Conservation (phyloP, 2,888 invertebrate species). For the Perizoma affinitatum region DNA sequence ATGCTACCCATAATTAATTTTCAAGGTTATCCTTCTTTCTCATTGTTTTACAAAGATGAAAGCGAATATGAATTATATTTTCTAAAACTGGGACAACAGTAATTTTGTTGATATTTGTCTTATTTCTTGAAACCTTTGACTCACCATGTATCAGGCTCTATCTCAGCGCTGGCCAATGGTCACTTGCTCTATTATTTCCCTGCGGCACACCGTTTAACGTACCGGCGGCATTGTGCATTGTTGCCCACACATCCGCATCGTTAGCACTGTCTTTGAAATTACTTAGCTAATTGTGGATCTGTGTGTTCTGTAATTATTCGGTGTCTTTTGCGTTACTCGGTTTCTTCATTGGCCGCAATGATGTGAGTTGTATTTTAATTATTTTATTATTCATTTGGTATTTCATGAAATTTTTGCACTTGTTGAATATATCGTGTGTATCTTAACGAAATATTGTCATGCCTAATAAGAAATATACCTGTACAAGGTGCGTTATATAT, state of each 20-base stretch:
- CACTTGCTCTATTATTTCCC: constrained; percentile 35
- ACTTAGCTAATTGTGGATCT: constrained; percentile 19
- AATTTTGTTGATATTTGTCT: neutral
- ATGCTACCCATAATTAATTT: no score
- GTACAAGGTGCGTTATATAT: no score
- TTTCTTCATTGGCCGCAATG: constrained; percentile 23
- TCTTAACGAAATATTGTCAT: no score
- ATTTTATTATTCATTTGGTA: neutral
- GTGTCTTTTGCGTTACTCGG: constrained; percentile 12
- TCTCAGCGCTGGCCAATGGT: constrained; percentile 20
- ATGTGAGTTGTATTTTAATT: constrained; percentile 22
- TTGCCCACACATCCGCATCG: constrained; percentile 26
- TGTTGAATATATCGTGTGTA: no score
- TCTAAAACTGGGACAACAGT: no score
- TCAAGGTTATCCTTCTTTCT: no score
- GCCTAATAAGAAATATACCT: no score
- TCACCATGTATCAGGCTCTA: constrained; percentile 25
- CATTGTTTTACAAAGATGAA: no score
- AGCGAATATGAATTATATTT: no score
- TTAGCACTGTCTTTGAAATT: constrained; percentile 18
- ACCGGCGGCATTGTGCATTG: constrained; percentile 32
- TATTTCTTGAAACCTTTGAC: constrained; percentile 3
- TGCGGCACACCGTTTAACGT: constrained; percentile 17
- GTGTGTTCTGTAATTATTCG: constrained; percentile 12
- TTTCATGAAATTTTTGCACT: neutral